Percentiles rank a stretch among this genome's conserved stretches.
These are phyloP conservation scores for Myotis daubentonii DNA, from an alignment of 2,797 vertebrate genomes.

Conservation along the genomic window DNA sequence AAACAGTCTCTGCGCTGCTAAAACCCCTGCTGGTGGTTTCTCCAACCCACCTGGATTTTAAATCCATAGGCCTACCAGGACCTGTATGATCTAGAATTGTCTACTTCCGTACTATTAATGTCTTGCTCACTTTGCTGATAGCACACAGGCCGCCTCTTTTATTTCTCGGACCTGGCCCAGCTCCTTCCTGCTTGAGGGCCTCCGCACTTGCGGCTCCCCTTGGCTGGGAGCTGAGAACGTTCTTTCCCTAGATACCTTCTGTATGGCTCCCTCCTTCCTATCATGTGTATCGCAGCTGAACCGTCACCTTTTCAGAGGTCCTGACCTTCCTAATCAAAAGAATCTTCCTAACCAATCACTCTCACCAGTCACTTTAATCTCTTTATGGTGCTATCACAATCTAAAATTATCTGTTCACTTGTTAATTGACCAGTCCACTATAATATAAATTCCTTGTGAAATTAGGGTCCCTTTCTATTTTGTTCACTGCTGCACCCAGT, in stretches of 20 bases:
- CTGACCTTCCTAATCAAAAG: neutral
- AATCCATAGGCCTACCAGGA: neutral
- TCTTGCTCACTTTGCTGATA: neutral
- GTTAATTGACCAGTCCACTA: neutral
- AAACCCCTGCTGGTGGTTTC: neutral
- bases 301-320: neutral
- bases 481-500: neutral
- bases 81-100: neutral
- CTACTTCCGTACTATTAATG: neutral
- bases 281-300: neutral
- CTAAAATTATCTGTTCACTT: neutral
- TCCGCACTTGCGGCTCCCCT: neutral
- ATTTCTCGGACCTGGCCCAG: neutral
- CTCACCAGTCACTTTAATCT: neutral
- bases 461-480: neutral
- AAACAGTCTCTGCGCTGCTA: neutral
- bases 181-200: neutral
- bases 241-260: neutral
- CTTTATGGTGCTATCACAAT: neutral
- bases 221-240: neutral
- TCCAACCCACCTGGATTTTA: neutral
- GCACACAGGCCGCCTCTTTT: neutral
- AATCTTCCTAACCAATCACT: neutral
- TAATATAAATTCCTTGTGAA: slow-evolving; percentile 14
- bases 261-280: neutral